These are phyloP conservation scores for Hemaris fuciformis DNA, from an alignment of 2,888 invertebrate species.

Conservation along the genomic window DNA sequence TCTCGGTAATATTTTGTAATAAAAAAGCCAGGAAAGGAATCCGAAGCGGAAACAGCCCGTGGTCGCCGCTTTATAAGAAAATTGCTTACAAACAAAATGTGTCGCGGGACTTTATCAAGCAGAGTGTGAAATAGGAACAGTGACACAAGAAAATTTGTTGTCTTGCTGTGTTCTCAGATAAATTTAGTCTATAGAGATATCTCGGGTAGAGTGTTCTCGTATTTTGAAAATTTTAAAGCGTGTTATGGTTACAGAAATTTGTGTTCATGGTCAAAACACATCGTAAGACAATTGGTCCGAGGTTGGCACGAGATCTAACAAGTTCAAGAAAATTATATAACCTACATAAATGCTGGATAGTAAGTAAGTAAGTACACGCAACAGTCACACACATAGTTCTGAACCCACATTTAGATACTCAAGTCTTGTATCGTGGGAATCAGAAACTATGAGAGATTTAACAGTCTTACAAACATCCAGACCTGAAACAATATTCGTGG, in stretches of 20 bases:
- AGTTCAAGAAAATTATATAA: too few relatives aligned
- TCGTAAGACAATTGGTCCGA: too few relatives aligned
- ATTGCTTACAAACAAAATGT: constrained; percentile 34
- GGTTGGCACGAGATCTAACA: too few relatives aligned
- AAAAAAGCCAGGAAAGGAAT: neutral
- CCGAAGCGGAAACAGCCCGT: neutral
- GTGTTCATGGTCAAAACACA: too few relatives aligned
- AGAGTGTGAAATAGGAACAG: constrained; percentile 23
- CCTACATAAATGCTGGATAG: too few relatives aligned
- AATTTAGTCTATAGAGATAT: neutral
- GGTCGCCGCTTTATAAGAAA: constrained; percentile 10
- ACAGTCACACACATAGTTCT: too few relatives aligned
- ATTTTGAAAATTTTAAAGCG: neutral
- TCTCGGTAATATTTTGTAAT: neutral
- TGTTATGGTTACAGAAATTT: neutral
- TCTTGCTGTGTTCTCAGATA: constrained; percentile 2
- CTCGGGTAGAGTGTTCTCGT: neutral
- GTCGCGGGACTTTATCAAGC: constrained; percentile 19
- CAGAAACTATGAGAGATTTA: too few relatives aligned
- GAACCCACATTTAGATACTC: too few relatives aligned
- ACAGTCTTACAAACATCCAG: too few relatives aligned
- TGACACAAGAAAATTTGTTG: constrained; percentile 13
- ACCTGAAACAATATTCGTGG: too few relatives aligned
- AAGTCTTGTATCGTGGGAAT: too few relatives aligned
- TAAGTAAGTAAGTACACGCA: too few relatives aligned